Evolutionary conservation across 2,888 invertebrate genomes (phyloP).

Genomic region (Tiliacea citrago): DNA sequence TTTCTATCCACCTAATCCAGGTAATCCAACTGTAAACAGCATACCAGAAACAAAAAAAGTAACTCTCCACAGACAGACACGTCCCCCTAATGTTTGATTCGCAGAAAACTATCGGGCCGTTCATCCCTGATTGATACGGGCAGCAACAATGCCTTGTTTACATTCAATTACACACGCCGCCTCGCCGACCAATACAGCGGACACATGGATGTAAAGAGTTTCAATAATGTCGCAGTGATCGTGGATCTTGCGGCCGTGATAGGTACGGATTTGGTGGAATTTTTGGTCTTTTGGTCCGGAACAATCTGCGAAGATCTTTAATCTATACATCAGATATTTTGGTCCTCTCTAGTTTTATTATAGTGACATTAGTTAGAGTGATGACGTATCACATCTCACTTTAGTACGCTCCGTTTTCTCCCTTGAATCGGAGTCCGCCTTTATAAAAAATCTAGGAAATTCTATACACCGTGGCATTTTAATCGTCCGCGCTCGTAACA

Average conservation of each 20-base stretch:
- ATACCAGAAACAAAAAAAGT: conserved; percentile 13
- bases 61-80: conserved; percentile 17
- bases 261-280: conserved; percentile 1
- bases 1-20: conserved; percentile 9
- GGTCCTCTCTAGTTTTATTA: background rate
- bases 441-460: background rate
- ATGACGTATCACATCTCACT: background rate
- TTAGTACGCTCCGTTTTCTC: fast-evolving
- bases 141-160: conserved; percentile 88
- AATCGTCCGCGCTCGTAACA: too few species aligned
- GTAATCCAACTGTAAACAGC: conserved; percentile 27
- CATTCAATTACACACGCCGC: conserved; percentile 86
- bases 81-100: conserved; percentile 69
- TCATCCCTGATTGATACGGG: conserved; percentile 85
- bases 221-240: conserved; percentile 20
- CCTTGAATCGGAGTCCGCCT: background rate
- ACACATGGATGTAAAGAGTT: conserved; percentile 59
- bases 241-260: background rate
- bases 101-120: conserved; percentile 73
- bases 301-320: background rate
- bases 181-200: conserved; percentile 58
- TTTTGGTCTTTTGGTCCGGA: background rate
- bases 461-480: too few species aligned
- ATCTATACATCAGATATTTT: background rate
- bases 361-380: background rate